A percentile compares a stretch with the other conserved stretches of the same genome.
phyloP scores from a whole-genome alignment of 2,888 invertebrate genomes.

The Parnassius smintheus region DNA sequence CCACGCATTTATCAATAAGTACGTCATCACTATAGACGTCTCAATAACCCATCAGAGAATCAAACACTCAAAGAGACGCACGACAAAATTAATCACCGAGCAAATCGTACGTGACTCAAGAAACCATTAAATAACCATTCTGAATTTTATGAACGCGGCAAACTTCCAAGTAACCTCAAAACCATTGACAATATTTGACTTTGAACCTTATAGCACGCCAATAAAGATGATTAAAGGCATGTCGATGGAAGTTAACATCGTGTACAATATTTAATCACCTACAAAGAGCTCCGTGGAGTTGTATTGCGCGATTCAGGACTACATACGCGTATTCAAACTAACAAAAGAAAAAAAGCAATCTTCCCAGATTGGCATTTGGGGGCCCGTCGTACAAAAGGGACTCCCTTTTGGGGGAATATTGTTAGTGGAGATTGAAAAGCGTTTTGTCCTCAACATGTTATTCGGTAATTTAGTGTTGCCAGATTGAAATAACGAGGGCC shows the following conservation, averaged over 20 bases:
- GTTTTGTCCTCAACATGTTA: conserved; percentile 79
- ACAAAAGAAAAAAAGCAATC: conserved; percentile 81
- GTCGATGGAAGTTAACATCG: conserved; percentile 28
- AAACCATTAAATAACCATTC: conserved; percentile 80
- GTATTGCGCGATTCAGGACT: conserved; percentile 51
- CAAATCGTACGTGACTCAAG: conserved; percentile 66
- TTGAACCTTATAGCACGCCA: conserved; percentile 18
- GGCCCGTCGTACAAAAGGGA: conserved; percentile 59
- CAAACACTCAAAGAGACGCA: conserved; percentile 21
- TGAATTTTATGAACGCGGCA: conserved; percentile 50
- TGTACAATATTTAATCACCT: conserved; percentile 75
- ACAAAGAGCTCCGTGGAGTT: conserved; percentile 65
- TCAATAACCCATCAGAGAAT: conserved; percentile 17
- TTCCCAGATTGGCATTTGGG: conserved; percentile 78
- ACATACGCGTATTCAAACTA: conserved; percentile 77
- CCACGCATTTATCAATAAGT: conserved; percentile 3
- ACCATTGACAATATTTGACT: conserved; percentile 4
- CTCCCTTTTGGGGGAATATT: conserved; percentile 62
- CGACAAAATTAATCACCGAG: conserved; percentile 64
- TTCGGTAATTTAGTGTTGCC: conserved; percentile 79
- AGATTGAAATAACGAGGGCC: conserved; percentile 67
- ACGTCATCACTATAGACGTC: conserved; percentile 7
- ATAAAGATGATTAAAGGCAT: conserved; percentile 1
- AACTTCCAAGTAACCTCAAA: conserved; percentile 33
- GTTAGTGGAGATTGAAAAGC: conserved; percentile 74